Evolutionary conservation across 2,888 invertebrate species (phyloP).

Genomic region (Psococerastis gibbosa): DNA sequence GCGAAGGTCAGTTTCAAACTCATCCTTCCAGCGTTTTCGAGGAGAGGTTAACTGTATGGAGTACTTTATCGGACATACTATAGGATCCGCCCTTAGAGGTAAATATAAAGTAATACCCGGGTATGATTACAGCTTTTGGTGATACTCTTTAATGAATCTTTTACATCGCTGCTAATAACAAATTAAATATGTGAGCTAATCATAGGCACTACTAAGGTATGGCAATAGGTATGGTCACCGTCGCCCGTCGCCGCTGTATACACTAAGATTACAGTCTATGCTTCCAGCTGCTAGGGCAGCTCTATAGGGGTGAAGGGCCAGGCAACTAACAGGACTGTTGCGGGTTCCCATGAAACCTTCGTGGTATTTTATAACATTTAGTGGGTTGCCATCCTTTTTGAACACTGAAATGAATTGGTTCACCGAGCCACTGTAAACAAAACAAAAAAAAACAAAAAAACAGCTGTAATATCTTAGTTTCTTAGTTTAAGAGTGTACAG

Average conservation of each 20-base stretch:
- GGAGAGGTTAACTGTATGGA: too few relatives aligned
- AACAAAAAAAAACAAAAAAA: conserved; percentile 12
- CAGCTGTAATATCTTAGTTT: background rate
- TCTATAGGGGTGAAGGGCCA: conserved; percentile 78
- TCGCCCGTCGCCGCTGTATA: conserved; percentile 51
- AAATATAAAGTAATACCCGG: too few relatives aligned
- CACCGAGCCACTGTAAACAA: conserved; percentile 43
- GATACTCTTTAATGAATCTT: too few relatives aligned
- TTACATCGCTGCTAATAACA: too few relatives aligned
- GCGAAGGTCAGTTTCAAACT: too few relatives aligned
- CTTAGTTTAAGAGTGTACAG: too few relatives aligned
- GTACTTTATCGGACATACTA: too few relatives aligned
- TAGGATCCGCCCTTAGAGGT: too few relatives aligned
- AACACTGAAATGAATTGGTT: conserved; percentile 63
- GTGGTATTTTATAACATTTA: conserved; percentile 70
- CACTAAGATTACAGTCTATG: conserved; percentile 65
- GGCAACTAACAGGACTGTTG: conserved; percentile 70
- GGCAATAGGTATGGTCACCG: conserved; percentile 39
- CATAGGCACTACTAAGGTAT: too few relatives aligned
- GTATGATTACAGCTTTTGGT: too few relatives aligned
- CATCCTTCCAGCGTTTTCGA: too few relatives aligned
- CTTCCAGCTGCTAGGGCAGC: conserved; percentile 72
- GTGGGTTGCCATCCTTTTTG: conserved; percentile 46
- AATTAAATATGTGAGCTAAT: too few relatives aligned
- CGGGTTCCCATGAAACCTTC: conserved; percentile 79